These are phyloP conservation scores for Silurus lanzhouensis DNA, from an alignment of 2,797 vertebrate species.

Conservation along the genomic window DNA sequence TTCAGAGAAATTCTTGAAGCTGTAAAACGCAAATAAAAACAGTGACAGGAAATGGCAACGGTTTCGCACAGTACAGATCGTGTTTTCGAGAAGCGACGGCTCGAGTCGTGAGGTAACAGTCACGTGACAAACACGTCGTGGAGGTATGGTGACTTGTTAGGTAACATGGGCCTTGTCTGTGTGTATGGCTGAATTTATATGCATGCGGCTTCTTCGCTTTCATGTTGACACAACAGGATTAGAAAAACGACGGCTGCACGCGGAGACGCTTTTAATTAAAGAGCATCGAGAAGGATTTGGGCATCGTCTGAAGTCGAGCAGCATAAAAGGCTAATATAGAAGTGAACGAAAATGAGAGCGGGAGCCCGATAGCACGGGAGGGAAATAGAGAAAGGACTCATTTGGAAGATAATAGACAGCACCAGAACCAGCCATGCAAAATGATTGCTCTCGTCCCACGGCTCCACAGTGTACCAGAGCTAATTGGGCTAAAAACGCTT, in stretches of 20 bases:
- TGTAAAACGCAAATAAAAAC: too few relatives aligned
- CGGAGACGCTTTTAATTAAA: conserved; percentile 23
- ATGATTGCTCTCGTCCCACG: conserved; percentile 49
- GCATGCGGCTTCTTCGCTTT: background rate
- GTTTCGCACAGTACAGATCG: too few relatives aligned
- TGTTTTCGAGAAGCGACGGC: too few relatives aligned
- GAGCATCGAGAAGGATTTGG: conserved; percentile 10
- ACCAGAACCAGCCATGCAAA: conserved; percentile 32
- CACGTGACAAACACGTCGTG: too few relatives aligned
- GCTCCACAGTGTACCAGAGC: conserved; percentile 49
- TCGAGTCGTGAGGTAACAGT: too few relatives aligned
- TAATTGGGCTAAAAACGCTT: conserved; percentile 41
- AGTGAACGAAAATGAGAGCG: background rate
- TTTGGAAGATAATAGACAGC: conserved; percentile 44
- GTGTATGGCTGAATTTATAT: background rate
- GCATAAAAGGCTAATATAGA: background rate
- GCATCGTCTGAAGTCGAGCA: conserved; percentile 23
- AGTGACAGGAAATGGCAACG: too few relatives aligned
- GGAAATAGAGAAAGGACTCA: conserved; percentile 21
- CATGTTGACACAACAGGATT: conserved; percentile 34
- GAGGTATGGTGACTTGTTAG: too few relatives aligned
- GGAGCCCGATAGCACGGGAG: background rate
- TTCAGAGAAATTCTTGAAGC: too few relatives aligned
- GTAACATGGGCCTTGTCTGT: background rate
- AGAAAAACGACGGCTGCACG: conserved; percentile 22